These are phyloP conservation scores for Neodontobutis hainanensis DNA, from an alignment of 2,113 vertebrate genomes.

Conservation along the genomic window DNA sequence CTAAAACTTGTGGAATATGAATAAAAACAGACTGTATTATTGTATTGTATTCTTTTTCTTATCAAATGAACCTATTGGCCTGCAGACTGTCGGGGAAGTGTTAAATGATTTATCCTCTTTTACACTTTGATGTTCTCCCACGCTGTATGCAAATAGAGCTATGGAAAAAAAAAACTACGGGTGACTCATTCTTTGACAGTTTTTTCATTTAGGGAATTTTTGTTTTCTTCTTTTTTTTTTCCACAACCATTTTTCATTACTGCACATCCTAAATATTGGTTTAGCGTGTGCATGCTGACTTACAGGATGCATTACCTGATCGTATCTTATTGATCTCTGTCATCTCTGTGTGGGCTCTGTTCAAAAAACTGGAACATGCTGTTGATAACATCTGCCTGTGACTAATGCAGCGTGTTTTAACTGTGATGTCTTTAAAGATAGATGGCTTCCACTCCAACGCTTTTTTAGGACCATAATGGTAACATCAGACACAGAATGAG, in stretches of 20 bases:
- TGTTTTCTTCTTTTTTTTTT: too few relatives aligned
- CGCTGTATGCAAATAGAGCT: not conserved
- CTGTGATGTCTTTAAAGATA: not conserved
- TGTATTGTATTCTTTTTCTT: too few relatives aligned
- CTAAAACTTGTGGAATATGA: too few relatives aligned
- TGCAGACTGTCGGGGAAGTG: not conserved
- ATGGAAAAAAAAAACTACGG: not conserved
- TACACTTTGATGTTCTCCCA: not conserved
- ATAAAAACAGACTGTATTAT: too few relatives aligned
- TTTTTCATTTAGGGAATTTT: not conserved
- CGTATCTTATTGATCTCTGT: conserved; percentile 8
- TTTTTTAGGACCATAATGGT: not conserved
- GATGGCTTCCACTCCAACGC: not conserved
- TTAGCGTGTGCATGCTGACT: not conserved
- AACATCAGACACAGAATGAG: too few relatives aligned
- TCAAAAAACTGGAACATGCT: conserved; percentile 39
- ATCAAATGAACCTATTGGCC: not conserved
- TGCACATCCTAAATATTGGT: not conserved
- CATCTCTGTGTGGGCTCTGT: conserved; percentile 3
- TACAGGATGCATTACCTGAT: not conserved
- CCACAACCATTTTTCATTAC: too few relatives aligned
- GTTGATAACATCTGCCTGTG: conserved; percentile 43
- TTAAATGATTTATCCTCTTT: conserved; percentile 2
- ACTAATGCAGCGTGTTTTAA: conserved; percentile 6
- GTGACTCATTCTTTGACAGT: not conserved